Evolutionary conservation across 92 coral and sea anemone species (phyloP).

Genomic region (Muricea muricata): DNA sequence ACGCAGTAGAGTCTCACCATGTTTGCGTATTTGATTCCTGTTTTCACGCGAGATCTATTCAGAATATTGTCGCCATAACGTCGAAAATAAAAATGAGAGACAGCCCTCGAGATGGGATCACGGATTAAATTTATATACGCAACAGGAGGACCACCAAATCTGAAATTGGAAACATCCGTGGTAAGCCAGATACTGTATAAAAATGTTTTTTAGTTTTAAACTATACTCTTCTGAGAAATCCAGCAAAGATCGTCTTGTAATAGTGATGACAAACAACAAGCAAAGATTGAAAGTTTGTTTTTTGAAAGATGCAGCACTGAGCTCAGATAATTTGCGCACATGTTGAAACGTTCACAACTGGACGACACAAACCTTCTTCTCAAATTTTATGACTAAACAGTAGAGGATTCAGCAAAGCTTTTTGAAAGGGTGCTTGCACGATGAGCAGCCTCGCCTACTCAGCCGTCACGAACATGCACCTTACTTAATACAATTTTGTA

Average conservation of each 20-base stretch:
- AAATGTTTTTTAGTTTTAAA: background rate
- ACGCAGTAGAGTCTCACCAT: constrained; percentile 44
- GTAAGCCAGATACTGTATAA: background rate
- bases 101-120: constrained; percentile 85
- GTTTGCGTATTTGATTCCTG: constrained; percentile 49
- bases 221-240: background rate
- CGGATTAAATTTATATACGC: constrained; percentile 84
- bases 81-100: constrained; percentile 76
- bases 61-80: constrained; percentile 82
- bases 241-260: background rate
- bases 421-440: too few species aligned
- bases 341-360: too few species aligned
- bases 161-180: constrained; percentile 18
- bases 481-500: too few species aligned
- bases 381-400: too few species aligned
- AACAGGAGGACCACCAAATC: constrained; percentile 79
- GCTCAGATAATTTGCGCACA: too few species aligned
- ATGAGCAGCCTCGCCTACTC: too few species aligned
- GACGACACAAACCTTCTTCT: too few species aligned
- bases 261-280: too few species aligned
- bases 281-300: too few species aligned
- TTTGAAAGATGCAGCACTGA: too few species aligned
- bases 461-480: too few species aligned
- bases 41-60: constrained; percentile 66
- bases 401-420: too few species aligned